These are phyloP conservation scores for Seladonia tumulorum DNA, from an alignment of 2,888 invertebrate species.

Conservation along the genomic window DNA sequence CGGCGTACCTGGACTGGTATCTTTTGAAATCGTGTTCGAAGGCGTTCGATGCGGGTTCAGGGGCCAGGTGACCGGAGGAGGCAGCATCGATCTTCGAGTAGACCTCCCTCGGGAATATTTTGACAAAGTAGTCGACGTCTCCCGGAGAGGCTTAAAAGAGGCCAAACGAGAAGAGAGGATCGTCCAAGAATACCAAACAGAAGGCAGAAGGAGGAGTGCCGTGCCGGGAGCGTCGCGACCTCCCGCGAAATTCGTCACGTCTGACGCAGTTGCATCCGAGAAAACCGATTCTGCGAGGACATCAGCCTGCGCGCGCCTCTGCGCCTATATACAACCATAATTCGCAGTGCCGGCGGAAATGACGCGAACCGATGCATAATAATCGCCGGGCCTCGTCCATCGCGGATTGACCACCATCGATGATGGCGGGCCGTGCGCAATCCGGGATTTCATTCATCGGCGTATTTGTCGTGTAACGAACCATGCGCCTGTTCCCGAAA, in stretches of 20 bases:
- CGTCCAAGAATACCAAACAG: conserved; percentile 46
- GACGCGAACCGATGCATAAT: conserved; percentile 31
- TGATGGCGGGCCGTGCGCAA: background rate
- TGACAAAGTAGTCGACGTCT: conserved; percentile 53
- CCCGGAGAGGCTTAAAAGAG: conserved; percentile 57
- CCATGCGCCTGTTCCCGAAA: conserved; percentile 22
- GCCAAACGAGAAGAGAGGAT: conserved; percentile 32
- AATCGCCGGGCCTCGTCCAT: background rate
- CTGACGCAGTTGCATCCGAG: background rate
- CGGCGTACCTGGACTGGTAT: background rate
- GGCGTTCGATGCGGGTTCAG: background rate
- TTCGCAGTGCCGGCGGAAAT: conserved; percentile 41
- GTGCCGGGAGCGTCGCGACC: conserved; percentile 9
- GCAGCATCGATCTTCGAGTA: conserved; percentile 31
- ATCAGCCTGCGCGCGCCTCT: background rate
- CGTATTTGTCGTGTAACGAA: conserved; percentile 33
- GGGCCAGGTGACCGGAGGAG: background rate
- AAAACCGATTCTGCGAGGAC: conserved; percentile 2
- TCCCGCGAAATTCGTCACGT: conserved; percentile 49
- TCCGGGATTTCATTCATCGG: conserved; percentile 35
- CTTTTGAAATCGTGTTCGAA: background rate
- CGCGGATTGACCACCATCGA: background rate
- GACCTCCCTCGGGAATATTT: conserved; percentile 55
- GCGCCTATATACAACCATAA: conserved; percentile 1
- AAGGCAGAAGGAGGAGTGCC: conserved; percentile 13